These are phyloP conservation scores for Watsonalla cultraria DNA, from an alignment of 2,888 invertebrate genomes.

Conservation along the genomic window DNA sequence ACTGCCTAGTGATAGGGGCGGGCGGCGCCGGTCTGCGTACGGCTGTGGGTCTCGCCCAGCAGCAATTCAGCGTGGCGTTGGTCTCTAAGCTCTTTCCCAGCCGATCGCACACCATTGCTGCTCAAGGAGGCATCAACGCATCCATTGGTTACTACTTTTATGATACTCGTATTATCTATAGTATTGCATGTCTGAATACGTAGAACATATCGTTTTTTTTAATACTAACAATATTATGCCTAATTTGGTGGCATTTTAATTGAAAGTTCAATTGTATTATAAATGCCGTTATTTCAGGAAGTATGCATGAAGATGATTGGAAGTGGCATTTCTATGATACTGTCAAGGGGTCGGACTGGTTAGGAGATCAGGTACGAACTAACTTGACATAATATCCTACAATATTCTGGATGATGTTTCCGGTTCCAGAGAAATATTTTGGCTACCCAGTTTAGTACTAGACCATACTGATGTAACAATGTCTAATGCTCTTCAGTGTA, in stretches of 20 bases:
- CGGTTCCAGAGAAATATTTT: too few relatives aligned
- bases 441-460: too few relatives aligned
- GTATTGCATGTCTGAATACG: too few relatives aligned
- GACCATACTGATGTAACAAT: too few relatives aligned
- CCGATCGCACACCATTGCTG: conserved; percentile 98
- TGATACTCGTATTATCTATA: neutral
- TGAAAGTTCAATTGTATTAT: too few relatives aligned
- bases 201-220: too few relatives aligned
- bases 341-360: conserved; percentile 98
- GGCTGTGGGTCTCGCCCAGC: conserved; percentile 94
- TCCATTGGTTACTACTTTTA: conserved; percentile 87
- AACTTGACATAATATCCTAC: too few relatives aligned
- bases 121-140: conserved; percentile 99
- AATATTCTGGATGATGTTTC: too few relatives aligned
- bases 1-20: conserved; percentile 97
- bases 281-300: conserved; percentile 57
- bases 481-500: too few relatives aligned
- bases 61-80: conserved; percentile 96
- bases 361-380: conserved; percentile 87
- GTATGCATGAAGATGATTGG: conserved; percentile 98
- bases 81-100: conserved; percentile 98
- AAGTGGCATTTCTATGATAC: conserved; percentile 99
- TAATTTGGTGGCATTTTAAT: too few relatives aligned
- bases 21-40: conserved; percentile 97
- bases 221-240: too few relatives aligned